phyloP scores from a whole-genome alignment of 2,797 vertebrate genomes.

The Ceryle rudis region DNA sequence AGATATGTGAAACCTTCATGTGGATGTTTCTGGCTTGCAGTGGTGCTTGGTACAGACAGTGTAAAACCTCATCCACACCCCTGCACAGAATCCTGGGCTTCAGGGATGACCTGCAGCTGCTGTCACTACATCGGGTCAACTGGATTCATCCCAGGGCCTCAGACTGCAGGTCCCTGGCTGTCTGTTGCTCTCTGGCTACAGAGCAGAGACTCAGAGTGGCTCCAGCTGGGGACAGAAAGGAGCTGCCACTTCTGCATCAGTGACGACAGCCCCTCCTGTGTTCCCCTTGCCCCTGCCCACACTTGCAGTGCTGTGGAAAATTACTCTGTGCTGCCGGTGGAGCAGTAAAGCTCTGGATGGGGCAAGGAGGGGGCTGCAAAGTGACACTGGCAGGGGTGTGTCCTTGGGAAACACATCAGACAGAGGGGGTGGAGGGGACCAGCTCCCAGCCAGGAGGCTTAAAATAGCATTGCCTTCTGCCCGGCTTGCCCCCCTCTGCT shows the following conservation, averaged over 20 bases:
- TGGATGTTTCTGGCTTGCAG: not conserved
- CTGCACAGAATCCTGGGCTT: not conserved
- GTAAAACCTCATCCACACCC: not conserved
- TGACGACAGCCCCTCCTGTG: not conserved
- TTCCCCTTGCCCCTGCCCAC: not conserved
- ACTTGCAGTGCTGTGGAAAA: not conserved
- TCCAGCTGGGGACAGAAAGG: not conserved
- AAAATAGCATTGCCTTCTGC: not conserved
- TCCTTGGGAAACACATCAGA: not conserved
- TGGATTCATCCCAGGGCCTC: not conserved
- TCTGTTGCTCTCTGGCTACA: not conserved
- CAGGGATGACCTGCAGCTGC: not conserved
- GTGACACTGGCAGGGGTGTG: rapidly evolving
- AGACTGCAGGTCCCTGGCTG: not conserved
- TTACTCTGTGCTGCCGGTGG: rapidly evolving
- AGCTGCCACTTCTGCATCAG: not conserved
- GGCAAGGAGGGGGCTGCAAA: not conserved
- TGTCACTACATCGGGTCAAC: not conserved
- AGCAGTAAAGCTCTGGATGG: rapidly evolving
- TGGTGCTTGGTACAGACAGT: not conserved
- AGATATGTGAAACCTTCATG: rapidly evolving
- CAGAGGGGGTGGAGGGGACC: not conserved
- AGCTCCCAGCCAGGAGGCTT: not conserved
- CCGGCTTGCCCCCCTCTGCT: not conserved
- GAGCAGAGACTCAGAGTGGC: not conserved